Conservation (phyloP, 2,888 invertebrate genomes). For the Rugalucina vietnamica region DNA sequence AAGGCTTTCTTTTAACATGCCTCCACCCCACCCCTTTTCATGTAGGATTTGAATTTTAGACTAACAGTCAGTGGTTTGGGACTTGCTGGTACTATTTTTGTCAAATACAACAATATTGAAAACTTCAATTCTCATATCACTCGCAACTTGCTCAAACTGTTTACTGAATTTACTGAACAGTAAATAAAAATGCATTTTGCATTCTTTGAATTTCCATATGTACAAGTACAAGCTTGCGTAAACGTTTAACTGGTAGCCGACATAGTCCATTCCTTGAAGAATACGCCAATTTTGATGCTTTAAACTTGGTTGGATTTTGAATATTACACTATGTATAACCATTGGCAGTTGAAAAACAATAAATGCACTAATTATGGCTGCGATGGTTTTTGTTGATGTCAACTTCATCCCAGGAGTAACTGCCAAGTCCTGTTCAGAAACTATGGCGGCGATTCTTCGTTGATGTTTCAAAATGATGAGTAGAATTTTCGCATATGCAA, state of each 20-base stretch:
- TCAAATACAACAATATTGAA: background rate
- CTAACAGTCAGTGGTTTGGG: too few relatives aligned
- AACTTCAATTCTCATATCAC: background rate
- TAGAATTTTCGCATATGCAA: background rate
- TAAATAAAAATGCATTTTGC: background rate
- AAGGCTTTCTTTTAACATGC: too few relatives aligned
- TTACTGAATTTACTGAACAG: background rate
- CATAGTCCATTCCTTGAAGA: background rate
- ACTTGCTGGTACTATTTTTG: too few relatives aligned
- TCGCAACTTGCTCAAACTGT: background rate
- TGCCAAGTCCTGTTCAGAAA: background rate
- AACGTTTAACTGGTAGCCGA: background rate
- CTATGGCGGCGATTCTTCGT: background rate
- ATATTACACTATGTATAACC: background rate
- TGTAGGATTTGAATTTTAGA: too few relatives aligned
- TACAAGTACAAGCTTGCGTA: background rate
- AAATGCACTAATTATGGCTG: background rate
- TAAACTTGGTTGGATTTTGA: background rate
- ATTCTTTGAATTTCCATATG: background rate
- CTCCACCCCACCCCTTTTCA: too few relatives aligned
- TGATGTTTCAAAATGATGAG: background rate
- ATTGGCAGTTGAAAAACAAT: background rate
- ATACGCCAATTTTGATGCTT: background rate
- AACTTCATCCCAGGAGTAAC: background rate
- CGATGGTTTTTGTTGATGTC: background rate